A percentile compares a stretch with the other conserved stretches of the same genome.
Conservation (phyloP, 2,888 invertebrate species). For the Cabera pusaria region DNA sequence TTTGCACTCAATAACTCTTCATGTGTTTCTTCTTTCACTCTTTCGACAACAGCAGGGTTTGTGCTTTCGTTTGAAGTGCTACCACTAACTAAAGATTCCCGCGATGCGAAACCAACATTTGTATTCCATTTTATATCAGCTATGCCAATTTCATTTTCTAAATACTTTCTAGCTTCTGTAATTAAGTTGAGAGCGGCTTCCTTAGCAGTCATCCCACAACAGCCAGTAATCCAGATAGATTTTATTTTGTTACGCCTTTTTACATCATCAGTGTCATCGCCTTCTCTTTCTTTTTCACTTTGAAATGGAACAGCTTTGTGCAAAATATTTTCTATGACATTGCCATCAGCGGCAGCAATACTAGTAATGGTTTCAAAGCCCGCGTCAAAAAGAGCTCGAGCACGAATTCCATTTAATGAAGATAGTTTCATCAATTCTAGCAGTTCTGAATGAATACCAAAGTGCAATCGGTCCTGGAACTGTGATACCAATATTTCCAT, state of each 20-base stretch:
- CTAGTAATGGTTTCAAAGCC: constrained; percentile 91
- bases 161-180: constrained; percentile 88
- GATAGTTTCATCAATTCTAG: constrained; percentile 95
- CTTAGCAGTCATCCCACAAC: constrained; percentile 89
- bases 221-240: constrained; percentile 91
- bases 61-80: constrained; percentile 13
- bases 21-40: constrained; percentile 1
- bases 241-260: constrained; percentile 87
- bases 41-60: neutral
- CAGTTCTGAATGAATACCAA: constrained; percentile 96
- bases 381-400: constrained; percentile 91
- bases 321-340: constrained; percentile 89
- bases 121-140: constrained; percentile 87
- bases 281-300: constrained; percentile 89
- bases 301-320: constrained; percentile 92
- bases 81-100: constrained; percentile 2
- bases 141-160: constrained; percentile 89
- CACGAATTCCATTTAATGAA: constrained; percentile 91
- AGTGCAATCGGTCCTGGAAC: constrained; percentile 96
- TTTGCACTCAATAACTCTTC: neutral
- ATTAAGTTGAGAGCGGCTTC: constrained; percentile 92
- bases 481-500: constrained; percentile 94
- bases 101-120: constrained; percentile 33
- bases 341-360: constrained; percentile 88
- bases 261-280: constrained; percentile 86